A percentile compares a stretch with the other conserved stretches of the same genome.
phyloP scores from a whole-genome alignment of 37 sponge, comb jelly and placozoan species.

The Halisarca cf. caerulea region DNA sequence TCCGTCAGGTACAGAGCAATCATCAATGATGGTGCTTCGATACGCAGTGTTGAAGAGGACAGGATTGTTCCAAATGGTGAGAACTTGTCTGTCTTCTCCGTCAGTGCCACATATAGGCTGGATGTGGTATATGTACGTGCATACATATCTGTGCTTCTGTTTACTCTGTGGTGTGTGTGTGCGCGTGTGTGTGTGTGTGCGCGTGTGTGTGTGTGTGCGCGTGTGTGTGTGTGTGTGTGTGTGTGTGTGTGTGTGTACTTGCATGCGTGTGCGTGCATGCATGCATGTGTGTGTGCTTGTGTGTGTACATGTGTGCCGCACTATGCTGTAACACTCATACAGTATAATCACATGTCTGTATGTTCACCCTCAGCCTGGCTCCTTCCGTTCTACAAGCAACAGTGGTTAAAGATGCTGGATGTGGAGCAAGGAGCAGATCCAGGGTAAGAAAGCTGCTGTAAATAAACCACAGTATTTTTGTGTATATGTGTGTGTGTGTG shows the following conservation, averaged over 20 bases:
- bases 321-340: no score
- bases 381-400: constrained; percentile 46
- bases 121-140: neutral
- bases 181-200: neutral
- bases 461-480: neutral
- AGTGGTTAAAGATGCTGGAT: constrained; percentile 72
- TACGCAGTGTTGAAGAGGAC: constrained; percentile 49
- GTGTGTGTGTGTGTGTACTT: neutral
- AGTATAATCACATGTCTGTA: no score
- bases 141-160: neutral
- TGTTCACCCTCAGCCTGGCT: no score
- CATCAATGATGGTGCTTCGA: constrained; percentile 58
- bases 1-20: constrained; percentile 53
- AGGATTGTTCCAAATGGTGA: constrained; percentile 67
- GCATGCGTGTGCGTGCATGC: neutral
- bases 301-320: no score
- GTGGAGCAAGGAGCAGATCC: constrained; percentile 66
- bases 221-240: neutral
- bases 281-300: no score
- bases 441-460: constrained; percentile 30
- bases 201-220: neutral
- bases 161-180: neutral
- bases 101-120: neutral
- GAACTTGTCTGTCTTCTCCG: neutral
- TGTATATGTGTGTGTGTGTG: neutral